Evolutionary conservation across 2,888 invertebrate species (phyloP).

Genomic region (Drosophila setosimentum): DNA sequence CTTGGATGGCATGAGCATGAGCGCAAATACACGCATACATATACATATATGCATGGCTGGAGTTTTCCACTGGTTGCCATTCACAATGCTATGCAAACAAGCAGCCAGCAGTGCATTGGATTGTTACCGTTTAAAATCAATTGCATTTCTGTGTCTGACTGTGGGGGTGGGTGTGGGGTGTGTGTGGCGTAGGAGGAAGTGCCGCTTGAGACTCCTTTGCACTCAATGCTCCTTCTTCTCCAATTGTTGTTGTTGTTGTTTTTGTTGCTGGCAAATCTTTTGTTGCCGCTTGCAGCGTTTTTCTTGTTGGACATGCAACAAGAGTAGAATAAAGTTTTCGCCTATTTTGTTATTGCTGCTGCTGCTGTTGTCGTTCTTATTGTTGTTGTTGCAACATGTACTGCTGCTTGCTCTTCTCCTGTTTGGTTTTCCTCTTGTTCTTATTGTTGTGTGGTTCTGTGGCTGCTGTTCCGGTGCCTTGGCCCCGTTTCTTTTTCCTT

Average conservation of each 20-base stretch:
- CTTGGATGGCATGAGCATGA: background rate
- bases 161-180: background rate
- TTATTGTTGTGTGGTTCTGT: constrained; percentile 27
- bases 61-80: constrained; percentile 39
- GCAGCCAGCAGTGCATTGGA: constrained; percentile 39
- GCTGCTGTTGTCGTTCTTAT: background rate
- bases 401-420: constrained; percentile 14
- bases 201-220: constrained; percentile 29
- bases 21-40: background rate
- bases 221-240: constrained; percentile 1
- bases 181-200: background rate
- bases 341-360: background rate
- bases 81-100: constrained; percentile 58
- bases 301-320: constrained; percentile 49
- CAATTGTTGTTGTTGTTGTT: constrained; percentile 8
- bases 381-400: constrained; percentile 22
- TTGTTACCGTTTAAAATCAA: constrained; percentile 73
- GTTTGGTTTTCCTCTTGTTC: constrained; percentile 12
- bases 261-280: constrained; percentile 21
- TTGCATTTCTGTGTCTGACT: constrained; percentile 52
- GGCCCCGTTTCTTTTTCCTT: constrained; percentile 10
- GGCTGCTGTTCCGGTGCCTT: constrained; percentile 31
- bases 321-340: constrained; percentile 44
- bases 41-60: constrained; percentile 24
- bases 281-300: constrained; percentile 43